Base-by-base conservation (phyloP, 2,888 invertebrate species). In the Netelia melanura region DNA sequence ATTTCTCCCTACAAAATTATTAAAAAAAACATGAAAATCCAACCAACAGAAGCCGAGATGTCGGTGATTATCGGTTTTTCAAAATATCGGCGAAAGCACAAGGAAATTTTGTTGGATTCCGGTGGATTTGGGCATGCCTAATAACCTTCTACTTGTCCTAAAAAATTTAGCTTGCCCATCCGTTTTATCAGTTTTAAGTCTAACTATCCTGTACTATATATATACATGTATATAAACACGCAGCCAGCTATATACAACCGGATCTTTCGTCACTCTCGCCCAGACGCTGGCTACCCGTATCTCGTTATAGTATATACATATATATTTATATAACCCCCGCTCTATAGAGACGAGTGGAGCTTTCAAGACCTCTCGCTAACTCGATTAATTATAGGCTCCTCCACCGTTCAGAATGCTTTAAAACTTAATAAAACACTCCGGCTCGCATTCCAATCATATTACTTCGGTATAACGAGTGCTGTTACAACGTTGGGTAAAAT, bases 281-380 rank as follows among this genome's bases (percentile, higher is more conserved):
- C 38, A 43, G 38, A 11, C 56, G 9, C 56, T 44, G 48, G 68
- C 61, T 61, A 30, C 62, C 62, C 14, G 62, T 54, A 54, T 25
- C 61, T 44, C 30, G 5, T 21, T 14, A 48, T 48, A 62, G 6
- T 56, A 67, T 44, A 44, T 67, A 30, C 68, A 48, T 54, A 54
- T 30, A 11, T 52, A 30, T 52, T 30, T 30, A 68, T 21, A 9
- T 58, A 58, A 23, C 23, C 17, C 1, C 21, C 5, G 11, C 14
- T 68, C 67, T 56, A 23, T 6, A 17, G 25, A 56, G 48, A 21
- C 54, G 56, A 58, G 43, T 23, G 52, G 38, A 75, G 77, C 77
- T 74, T 74, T 77, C 77, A 61, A 84, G 81, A 81, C 77, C 77
- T 58, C 72, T 77, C 54, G 72, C 72, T 84, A 84, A 84, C 81